phyloP scores from a whole-genome alignment of 1,140 invertebrate species.

The Drosophila trapezifrons region DNA sequence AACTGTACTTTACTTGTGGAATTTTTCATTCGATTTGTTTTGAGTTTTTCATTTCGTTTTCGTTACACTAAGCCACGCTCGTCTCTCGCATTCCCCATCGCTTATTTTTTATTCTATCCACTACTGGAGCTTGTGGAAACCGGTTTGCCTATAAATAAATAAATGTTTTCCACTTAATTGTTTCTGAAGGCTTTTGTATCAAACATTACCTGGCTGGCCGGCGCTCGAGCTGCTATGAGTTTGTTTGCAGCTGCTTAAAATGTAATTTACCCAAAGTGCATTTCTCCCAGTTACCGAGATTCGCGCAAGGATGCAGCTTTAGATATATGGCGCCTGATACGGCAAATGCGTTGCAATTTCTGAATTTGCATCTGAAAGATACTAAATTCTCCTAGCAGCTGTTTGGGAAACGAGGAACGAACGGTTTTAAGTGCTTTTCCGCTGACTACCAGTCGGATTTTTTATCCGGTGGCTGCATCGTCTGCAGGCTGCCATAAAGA shows the following conservation, averaged over 20 bases:
- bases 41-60: slow-evolving; percentile 48
- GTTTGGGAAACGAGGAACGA: slow-evolving; percentile 28
- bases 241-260: slow-evolving; percentile 31
- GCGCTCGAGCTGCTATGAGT: background rate
- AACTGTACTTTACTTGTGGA: slow-evolving; percentile 35
- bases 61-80: slow-evolving; percentile 42
- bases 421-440: slow-evolving; percentile 41
- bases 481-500: slow-evolving; percentile 40
- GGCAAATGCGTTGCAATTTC: slow-evolving; percentile 30
- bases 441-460: slow-evolving; percentile 14
- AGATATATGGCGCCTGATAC: slow-evolving; percentile 39
- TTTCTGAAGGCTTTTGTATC: slow-evolving; percentile 50
- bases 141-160: slow-evolving; percentile 66
- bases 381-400: slow-evolving; percentile 43
- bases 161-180: slow-evolving; percentile 74
- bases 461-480: slow-evolving; percentile 41
- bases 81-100: slow-evolving; percentile 26
- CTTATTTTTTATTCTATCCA: slow-evolving; percentile 54
- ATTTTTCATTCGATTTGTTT: slow-evolving; percentile 45
- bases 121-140: slow-evolving; percentile 53
- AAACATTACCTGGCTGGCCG: slow-evolving; percentile 25
- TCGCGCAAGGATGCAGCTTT: slow-evolving; percentile 3
- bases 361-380: slow-evolving; percentile 48
- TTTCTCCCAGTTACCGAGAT: slow-evolving; percentile 12
- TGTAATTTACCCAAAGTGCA: slow-evolving; percentile 18